A percentile compares a stretch with the other conserved stretches of the same genome.
phyloP scores from a whole-genome alignment of 2,797 vertebrate genomes.

The Eulemur coronatus region DNA sequence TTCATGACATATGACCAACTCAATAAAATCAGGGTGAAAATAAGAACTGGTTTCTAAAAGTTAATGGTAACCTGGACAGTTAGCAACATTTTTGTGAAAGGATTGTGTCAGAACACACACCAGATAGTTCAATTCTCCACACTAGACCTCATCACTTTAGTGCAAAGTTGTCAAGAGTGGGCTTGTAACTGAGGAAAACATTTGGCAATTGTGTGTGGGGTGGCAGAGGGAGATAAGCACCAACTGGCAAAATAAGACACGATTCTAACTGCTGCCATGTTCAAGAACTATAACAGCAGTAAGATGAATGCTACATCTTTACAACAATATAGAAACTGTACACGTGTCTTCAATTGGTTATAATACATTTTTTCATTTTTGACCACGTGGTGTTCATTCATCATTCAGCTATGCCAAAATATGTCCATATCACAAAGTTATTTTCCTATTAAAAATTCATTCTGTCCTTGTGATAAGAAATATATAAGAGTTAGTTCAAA shows the following conservation, averaged over 20 bases:
- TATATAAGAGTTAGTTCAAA: neutral
- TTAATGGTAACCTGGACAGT: neutral
- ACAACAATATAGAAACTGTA: neutral
- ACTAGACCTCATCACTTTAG: neutral
- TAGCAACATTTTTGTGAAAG: neutral
- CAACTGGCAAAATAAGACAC: neutral
- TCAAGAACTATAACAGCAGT: neutral
- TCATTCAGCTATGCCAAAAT: neutral
- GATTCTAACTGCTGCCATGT: neutral
- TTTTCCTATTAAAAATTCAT: neutral
- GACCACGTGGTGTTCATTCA: neutral
- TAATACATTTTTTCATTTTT: neutral
- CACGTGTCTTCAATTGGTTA: neutral
- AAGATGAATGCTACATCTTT: neutral
- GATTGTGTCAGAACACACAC: neutral
- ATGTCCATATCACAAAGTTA: neutral
- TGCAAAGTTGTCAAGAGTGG: neutral
- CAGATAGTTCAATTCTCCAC: neutral
- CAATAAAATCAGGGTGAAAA: neutral
- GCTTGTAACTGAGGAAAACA: neutral
- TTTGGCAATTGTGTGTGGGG: neutral
- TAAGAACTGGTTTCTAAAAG: neutral
- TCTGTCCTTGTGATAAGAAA: slow-evolving; percentile 7
- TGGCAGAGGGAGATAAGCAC: neutral
- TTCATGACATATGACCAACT: neutral